phyloP scores from a whole-genome alignment of 1,140 invertebrate genomes.

The Tetraneura akinire region DNA sequence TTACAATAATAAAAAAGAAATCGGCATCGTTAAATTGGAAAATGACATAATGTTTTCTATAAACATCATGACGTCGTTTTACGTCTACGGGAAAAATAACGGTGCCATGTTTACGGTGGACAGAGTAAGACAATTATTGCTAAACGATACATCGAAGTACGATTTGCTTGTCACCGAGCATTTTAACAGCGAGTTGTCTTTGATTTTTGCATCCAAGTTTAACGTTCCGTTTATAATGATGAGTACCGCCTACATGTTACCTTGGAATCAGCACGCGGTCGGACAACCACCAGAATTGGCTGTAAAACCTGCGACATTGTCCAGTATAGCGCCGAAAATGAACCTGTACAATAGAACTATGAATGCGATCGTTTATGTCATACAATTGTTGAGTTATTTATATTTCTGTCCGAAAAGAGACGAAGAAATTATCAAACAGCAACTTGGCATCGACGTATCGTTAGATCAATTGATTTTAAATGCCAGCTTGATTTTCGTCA shows the following conservation, averaged over 20 bases:
- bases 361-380: constrained; percentile 50
- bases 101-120: background rate
- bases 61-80: background rate
- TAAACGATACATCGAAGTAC: constrained; percentile 48
- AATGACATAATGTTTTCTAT: background rate
- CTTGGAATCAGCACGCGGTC: constrained; percentile 63
- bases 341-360: constrained; percentile 48
- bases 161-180: constrained; percentile 57
- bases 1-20: background rate
- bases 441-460: constrained; percentile 64
- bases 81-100: background rate
- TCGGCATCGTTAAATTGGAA: background rate
- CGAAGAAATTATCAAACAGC: constrained; percentile 57
- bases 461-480: constrained; percentile 57
- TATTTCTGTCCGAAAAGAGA: constrained; percentile 39
- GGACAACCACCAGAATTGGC: constrained; percentile 51
- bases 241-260: constrained; percentile 63
- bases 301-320: constrained; percentile 48
- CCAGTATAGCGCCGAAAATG: constrained; percentile 13
- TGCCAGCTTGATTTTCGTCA: constrained; percentile 63
- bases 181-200: constrained; percentile 54
- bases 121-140: background rate
- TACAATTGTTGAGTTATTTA: constrained; percentile 16
- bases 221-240: constrained; percentile 64
- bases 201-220: constrained; percentile 56